Evolutionary conservation across 2,888 invertebrate species (phyloP).

Genomic region (Drosophila atripex): DNA sequence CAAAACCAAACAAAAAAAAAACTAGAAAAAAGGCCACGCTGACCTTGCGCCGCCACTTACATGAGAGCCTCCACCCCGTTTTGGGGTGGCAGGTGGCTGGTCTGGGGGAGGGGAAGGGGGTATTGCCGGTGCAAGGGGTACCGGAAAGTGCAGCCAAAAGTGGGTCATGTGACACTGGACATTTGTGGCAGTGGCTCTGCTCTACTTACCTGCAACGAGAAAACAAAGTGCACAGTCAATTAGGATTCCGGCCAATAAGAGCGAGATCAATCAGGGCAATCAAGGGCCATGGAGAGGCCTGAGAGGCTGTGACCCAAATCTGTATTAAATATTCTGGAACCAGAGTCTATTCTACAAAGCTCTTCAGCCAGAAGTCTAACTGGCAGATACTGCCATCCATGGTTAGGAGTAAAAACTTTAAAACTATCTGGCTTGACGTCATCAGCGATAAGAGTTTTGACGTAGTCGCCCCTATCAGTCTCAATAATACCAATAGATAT

Average conservation of each 20-base stretch:
- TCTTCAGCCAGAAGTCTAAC: neutral
- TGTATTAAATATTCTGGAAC: neutral
- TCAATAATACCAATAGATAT: constrained; percentile 12
- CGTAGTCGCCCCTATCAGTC: neutral
- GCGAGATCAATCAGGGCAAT: neutral
- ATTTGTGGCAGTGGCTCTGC: constrained; percentile 60
- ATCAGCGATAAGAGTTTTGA: constrained; percentile 17
- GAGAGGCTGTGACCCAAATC: constrained; percentile 14
- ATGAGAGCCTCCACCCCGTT: constrained; percentile 20
- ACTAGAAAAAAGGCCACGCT: constrained; percentile 48
- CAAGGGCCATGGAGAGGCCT: constrained; percentile 3
- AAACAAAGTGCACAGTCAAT: constrained; percentile 32
- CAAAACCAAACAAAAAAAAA: constrained; percentile 25
- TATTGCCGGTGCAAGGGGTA: constrained; percentile 2
- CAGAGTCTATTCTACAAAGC: neutral
- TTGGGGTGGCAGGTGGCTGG: neutral
- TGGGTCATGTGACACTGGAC: constrained; percentile 69
- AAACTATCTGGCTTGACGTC: constrained; percentile 16
- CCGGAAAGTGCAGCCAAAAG: constrained; percentile 46
- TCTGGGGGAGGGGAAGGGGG: constrained; percentile 1
- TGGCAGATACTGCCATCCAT: neutral
- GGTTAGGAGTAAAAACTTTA: neutral
- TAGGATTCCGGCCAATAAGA: constrained; percentile 5
- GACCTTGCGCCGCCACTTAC: constrained; percentile 67
- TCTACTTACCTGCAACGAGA: constrained; percentile 71